A percentile compares a stretch with the other conserved stretches of the same genome.
Conservation (phyloP, 2,888 invertebrate species). For the Maniola hyperantus region DNA sequence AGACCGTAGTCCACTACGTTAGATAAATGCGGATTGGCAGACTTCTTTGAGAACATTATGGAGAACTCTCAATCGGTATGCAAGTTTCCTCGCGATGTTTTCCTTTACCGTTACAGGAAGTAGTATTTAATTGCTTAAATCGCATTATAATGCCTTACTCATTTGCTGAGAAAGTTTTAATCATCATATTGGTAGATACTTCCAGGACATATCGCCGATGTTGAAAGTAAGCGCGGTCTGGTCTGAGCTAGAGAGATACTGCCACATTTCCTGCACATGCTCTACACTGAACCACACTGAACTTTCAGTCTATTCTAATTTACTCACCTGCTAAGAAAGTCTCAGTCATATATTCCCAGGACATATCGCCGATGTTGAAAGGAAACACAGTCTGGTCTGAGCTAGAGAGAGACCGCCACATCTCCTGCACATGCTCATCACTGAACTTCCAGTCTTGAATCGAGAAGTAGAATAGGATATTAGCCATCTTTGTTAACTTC, state of each 20-base stretch:
- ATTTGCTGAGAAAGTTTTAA: conserved; percentile 71
- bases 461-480: conserved; percentile 90
- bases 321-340: conserved; percentile 68
- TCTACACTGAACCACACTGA: conserved; percentile 75
- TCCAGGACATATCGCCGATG: conserved; percentile 89
- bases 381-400: conserved; percentile 85
- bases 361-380: conserved; percentile 87
- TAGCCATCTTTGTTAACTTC: conserved; percentile 88
- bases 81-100: no score
- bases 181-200: no score
- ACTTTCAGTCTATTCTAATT: conserved; percentile 84
- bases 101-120: no score
- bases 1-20: no score
- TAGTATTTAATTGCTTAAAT: conserved; percentile 42
- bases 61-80: no score
- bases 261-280: conserved; percentile 83
- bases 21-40: no score
- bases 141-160: conserved; percentile 66
- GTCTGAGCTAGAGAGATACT: conserved; percentile 81
- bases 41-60: no score
- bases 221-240: conserved; percentile 87
- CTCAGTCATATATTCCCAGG: conserved; percentile 85
- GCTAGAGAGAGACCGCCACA: conserved; percentile 82
- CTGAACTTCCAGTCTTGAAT: conserved; percentile 89
- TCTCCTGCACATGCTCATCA: conserved; percentile 81